Evolutionary conservation across 2,113 vertebrate species (phyloP).

Genomic region (Stigmatopora argus): DNA sequence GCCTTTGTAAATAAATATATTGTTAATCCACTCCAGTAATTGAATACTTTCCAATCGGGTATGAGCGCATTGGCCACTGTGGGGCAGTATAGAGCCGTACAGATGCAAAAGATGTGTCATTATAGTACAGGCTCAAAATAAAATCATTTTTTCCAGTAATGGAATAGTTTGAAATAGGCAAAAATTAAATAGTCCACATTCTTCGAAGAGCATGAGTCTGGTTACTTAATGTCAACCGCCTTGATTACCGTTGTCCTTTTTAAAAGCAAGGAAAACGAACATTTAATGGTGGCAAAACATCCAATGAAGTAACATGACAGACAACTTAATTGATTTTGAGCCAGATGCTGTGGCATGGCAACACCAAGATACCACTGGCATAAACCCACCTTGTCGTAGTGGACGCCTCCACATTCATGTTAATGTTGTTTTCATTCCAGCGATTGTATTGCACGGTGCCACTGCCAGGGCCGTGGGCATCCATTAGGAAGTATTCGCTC

Average conservation of each 20-base stretch:
- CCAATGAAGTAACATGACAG: not conserved
- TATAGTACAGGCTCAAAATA: no score
- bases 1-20: no score
- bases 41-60: no score
- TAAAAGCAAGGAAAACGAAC: not conserved
- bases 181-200: no score
- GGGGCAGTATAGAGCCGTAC: no score
- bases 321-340: not conserved
- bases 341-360: not conserved
- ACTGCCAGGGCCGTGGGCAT: constrained; percentile 45
- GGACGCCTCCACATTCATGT: constrained; percentile 49
- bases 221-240: no score
- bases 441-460: constrained; percentile 67
- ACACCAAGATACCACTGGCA: not conserved
- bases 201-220: no score
- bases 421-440: constrained; percentile 76
- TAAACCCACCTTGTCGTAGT: constrained; percentile 62
- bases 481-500: constrained; percentile 67
- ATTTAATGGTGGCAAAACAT: not conserved
- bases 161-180: no score
- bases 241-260: not conserved
- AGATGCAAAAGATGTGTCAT: no score
- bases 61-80: no score
- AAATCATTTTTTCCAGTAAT: no score
- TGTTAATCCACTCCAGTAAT: no score